Conservation (phyloP, 2,113 vertebrate species). For the Protobothrops flavoviridis region DNA sequence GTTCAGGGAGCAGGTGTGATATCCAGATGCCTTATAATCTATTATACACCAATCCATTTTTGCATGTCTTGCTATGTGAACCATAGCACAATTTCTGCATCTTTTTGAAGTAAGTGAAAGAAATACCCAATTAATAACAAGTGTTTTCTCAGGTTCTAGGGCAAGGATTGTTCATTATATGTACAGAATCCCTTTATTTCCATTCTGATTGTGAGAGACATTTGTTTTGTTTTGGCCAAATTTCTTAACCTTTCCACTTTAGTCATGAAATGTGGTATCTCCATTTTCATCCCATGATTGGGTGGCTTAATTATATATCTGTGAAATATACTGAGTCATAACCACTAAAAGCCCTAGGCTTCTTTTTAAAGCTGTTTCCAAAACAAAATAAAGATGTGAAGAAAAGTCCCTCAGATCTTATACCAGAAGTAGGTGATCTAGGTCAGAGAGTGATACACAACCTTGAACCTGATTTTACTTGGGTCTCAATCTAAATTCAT, state of each 20-base stretch:
- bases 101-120: conserved; percentile 35
- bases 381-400: conserved; percentile 32
- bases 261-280: neutral
- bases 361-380: neutral
- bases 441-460: neutral
- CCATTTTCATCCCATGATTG: conserved; percentile 1
- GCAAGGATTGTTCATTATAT: conserved; percentile 13
- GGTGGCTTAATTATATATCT: conserved; percentile 12
- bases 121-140: conserved; percentile 18
- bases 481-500: neutral
- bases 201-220: neutral
- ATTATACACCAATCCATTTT: neutral
- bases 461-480: neutral
- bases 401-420: neutral
- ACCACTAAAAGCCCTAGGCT: neutral
- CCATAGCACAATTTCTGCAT: conserved; percentile 43
- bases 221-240: neutral
- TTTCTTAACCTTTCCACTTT: neutral
- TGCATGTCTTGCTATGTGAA: conserved; percentile 34
- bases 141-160: conserved; percentile 28
- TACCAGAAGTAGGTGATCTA: neutral
- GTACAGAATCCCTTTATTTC: neutral
- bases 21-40: conserved; percentile 48
- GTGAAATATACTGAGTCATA: neutral
- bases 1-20: conserved; percentile 58